Percentiles rank a stretch among this genome's conserved stretches.
These are phyloP conservation scores for Drosophila borealis DNA, from an alignment of 2,888 invertebrate genomes.

Conservation along the genomic window DNA sequence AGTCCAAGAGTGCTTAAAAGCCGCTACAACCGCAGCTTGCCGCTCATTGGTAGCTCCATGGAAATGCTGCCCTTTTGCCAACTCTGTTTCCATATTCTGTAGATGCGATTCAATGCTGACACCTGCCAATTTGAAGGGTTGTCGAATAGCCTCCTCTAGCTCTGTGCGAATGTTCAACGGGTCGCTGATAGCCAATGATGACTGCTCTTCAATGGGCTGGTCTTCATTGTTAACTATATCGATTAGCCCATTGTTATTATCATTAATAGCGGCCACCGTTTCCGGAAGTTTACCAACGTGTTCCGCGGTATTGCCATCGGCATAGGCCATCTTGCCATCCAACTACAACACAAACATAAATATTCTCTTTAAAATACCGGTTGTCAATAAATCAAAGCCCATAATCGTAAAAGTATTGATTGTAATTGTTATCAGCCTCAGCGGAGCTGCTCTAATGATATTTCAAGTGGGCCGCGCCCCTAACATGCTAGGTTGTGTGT, in stretches of 20 bases:
- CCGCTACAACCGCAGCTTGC: constrained; percentile 94
- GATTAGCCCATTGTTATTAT: constrained; percentile 38
- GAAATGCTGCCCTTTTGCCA: constrained; percentile 81
- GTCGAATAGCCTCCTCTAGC: constrained; percentile 68
- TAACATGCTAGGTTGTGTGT: constrained; percentile 1
- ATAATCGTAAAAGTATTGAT: constrained; percentile 13
- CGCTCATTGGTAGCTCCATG: constrained; percentile 91
- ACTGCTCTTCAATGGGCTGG: constrained; percentile 44
- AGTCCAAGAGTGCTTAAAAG: constrained; percentile 97
- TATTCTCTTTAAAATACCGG: background rate
- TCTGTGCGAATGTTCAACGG: constrained; percentile 50
- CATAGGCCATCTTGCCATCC: constrained; percentile 41
- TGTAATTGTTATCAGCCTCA: constrained; percentile 32
- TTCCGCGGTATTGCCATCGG: constrained; percentile 55
- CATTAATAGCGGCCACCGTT: constrained; percentile 38
- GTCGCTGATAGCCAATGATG: constrained; percentile 21
- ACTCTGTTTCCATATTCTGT: constrained; percentile 67
- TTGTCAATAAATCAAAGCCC: constrained; percentile 35
- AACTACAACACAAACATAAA: constrained; percentile 36
- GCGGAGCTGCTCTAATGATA: background rate
- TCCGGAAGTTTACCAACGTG: constrained; percentile 71
- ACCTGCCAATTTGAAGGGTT: constrained; percentile 61
- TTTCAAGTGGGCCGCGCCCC: constrained; percentile 25
- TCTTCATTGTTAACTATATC: constrained; percentile 69
- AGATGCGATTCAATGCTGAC: constrained; percentile 76